Evolutionary conservation across 2,113 vertebrate genomes (phyloP).

Genomic region (Melanerpes formicivorus): DNA sequence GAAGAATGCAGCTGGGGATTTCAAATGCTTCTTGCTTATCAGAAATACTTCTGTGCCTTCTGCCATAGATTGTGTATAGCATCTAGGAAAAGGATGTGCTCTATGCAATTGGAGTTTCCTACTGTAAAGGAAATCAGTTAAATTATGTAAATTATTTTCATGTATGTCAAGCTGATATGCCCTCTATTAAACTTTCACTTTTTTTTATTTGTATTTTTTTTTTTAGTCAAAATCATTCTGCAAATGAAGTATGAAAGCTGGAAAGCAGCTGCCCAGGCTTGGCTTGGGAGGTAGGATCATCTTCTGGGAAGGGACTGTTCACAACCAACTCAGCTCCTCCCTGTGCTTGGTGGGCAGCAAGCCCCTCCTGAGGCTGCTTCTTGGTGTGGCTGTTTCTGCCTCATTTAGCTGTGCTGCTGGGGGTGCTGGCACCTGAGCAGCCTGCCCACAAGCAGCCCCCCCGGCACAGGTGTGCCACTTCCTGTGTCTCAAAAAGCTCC

Average conservation of each 20-base stretch:
- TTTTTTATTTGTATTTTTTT: not conserved
- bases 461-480: too few relatives aligned
- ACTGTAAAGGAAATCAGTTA: conserved; percentile 29
- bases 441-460: too few relatives aligned
- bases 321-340: too few relatives aligned
- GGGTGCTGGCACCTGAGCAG: too few relatives aligned
- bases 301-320: too few relatives aligned
- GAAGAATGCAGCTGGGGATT: not conserved
- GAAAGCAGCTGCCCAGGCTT: too few relatives aligned
- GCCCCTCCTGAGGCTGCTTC: too few relatives aligned
- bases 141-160: conserved; percentile 20
- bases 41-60: not conserved
- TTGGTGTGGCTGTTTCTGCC: too few relatives aligned
- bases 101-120: conserved; percentile 7
- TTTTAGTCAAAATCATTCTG: conserved; percentile 12
- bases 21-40: not conserved
- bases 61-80: not conserved
- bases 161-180: conserved; percentile 13
- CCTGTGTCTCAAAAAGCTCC: too few relatives aligned
- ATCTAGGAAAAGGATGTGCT: not conserved
- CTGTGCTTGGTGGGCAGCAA: too few relatives aligned
- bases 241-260: not conserved
- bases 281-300: too few relatives aligned
- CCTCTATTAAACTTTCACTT: conserved; percentile 27
- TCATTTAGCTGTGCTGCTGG: too few relatives aligned